These are phyloP conservation scores for Antheraea pernyi DNA, from an alignment of 1,140 invertebrate genomes.

Conservation along the genomic window DNA sequence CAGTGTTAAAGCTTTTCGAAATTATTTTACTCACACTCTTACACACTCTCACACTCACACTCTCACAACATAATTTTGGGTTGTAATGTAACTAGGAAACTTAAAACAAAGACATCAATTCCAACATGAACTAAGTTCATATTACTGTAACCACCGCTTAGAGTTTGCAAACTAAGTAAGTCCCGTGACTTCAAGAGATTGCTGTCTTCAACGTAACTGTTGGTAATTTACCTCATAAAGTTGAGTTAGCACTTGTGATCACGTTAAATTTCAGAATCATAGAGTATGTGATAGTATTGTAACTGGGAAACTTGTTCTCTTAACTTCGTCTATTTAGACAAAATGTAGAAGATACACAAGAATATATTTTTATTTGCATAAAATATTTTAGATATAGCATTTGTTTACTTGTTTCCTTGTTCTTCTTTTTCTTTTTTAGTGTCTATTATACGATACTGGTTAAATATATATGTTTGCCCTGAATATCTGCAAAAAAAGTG, in stretches of 20 bases:
- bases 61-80: background rate
- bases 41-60: no score
- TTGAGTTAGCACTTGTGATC: background rate
- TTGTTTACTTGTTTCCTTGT: no score
- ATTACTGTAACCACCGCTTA: background rate
- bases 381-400: no score
- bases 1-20: no score
- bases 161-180: background rate
- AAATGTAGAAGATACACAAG: no score
- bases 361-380: no score
- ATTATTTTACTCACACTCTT: background rate
- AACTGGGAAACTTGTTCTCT: background rate
- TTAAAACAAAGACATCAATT: conserved; percentile 5
- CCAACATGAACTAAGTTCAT: background rate
- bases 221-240: background rate
- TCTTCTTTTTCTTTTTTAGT: no score
- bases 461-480: no score
- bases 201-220: conserved; percentile 1
- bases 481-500: no score
- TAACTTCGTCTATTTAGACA: background rate
- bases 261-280: background rate
- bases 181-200: conserved; percentile 1
- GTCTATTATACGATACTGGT: no score
- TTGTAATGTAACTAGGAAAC: background rate
- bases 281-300: background rate